A percentile compares a stretch with the other conserved stretches of the same genome.
Evolutionary conservation across 2,113 vertebrate genomes (phyloP).

Genomic region (Egretta garzetta): DNA sequence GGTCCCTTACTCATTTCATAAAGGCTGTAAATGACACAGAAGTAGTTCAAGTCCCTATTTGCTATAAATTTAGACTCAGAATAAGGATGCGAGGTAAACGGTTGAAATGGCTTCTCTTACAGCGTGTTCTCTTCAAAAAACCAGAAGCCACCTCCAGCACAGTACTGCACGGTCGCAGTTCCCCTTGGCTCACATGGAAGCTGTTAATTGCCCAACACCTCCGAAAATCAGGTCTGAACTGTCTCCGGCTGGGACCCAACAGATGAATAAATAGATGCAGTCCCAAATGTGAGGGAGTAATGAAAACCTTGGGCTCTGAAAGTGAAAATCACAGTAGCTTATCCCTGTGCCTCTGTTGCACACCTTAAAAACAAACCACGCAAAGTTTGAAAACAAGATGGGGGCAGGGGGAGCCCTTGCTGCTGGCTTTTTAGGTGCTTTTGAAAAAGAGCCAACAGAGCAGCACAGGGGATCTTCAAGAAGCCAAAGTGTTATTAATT

Average conservation of each 20-base stretch:
- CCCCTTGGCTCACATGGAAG: not conserved
- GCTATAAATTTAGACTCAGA: not conserved
- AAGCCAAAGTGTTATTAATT: slow-evolving; percentile 69
- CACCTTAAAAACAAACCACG: not conserved
- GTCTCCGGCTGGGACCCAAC: not conserved
- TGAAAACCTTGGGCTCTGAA: not conserved
- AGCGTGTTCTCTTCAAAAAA: not conserved
- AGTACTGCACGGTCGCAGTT: not conserved
- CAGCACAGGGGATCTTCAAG: slow-evolving; percentile 35
- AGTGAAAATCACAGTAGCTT: not conserved
- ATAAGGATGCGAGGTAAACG: not conserved
- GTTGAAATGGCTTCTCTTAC: not conserved
- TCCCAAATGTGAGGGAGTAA: not conserved
- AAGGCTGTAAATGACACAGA: not conserved
- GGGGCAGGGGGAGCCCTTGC: not conserved
- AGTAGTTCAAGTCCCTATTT: not conserved
- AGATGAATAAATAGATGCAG: not conserved
- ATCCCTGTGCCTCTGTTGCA: not conserved
- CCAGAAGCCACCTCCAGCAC: not conserved
- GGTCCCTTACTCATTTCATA: not conserved
- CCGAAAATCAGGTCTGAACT: slow-evolving; percentile 7
- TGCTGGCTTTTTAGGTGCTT: not conserved
- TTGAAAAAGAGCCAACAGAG: slow-evolving; percentile 35
- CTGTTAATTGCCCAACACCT: slow-evolving; percentile 5
- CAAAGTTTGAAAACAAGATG: not conserved